Evolutionary conservation across 2,888 invertebrate species (phyloP), one percentile per base, ranked within the genome.

Genomic region (Aleiodes testaceus): DNA sequence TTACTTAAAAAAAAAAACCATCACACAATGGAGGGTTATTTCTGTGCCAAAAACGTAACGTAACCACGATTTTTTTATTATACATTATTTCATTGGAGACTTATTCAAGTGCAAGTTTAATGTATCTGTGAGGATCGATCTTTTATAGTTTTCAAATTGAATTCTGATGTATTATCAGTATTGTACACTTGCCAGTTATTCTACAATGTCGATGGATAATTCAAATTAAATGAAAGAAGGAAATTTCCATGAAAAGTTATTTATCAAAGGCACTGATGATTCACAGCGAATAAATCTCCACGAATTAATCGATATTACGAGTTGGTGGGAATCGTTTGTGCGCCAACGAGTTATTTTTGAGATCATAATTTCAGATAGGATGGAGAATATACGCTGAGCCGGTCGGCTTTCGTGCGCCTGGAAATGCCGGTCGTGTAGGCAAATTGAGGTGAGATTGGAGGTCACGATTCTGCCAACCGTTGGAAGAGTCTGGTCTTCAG

Each of bases 381-480:
- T 63, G 66, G 55, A n/a, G n/a, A 72, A 64, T 73, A 68, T 72
- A 72, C 45, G 69, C 55, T 61, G 7, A 30, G 30, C n/a, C 44
- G 20, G 45, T 20, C 26, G 63, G 63, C 45, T 63, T 63, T 63
- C 4, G 45, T 14, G 42, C 45, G 59, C 45, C 74, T 77, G 78
- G 75, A 76, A 84, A 82, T 85, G 82, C 81, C 81, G 81, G 83
- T 44, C 79, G 82, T 85, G 84, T 86, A 87, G 85, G 87, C 86
- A 87, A 87, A 87, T 86, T 86, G 86, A 87, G 87, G 87, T 86
- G 87, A 86, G 85, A 87, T 85, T 84, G 85, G 85, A 85, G 87
- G 86, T 87, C 87, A 86, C 81, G 22, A 79, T 80, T 82, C 82
- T 81, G 80, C 80, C 81, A 83, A 82, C 82, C 85, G 82, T 80